A percentile compares a stretch with the other conserved stretches of the same genome.
phyloP scores from a whole-genome alignment of 2,113 vertebrate species.

The Heterochromis multidens region DNA sequence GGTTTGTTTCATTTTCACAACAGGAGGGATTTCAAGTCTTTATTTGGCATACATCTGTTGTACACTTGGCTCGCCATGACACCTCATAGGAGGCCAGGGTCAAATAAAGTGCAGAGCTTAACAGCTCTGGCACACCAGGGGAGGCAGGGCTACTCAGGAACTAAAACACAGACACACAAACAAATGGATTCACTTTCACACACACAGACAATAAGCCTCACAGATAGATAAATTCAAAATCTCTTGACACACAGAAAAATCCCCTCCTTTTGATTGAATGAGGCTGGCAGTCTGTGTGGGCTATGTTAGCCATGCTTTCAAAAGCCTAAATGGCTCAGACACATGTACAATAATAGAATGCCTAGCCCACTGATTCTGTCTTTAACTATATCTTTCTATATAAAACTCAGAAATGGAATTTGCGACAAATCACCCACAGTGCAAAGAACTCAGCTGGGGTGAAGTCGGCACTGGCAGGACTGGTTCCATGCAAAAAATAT shows the following conservation, averaged over 20 bases:
- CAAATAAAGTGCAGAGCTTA: constrained; percentile 61
- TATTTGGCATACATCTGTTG: constrained; percentile 52
- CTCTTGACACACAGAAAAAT: not conserved
- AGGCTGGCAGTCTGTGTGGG: constrained; percentile 4
- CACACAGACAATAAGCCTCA: not conserved
- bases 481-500: not conserved
- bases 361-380: not conserved
- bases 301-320: not conserved
- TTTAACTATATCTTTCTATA: constrained; percentile 9
- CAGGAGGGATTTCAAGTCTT: constrained; percentile 31
- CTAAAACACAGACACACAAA: constrained; percentile 16
- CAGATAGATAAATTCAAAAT: constrained; percentile 4
- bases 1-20: constrained; percentile 4
- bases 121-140: constrained; percentile 18
- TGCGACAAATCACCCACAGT: constrained; percentile 7
- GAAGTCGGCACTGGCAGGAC: not conserved
- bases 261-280: not conserved
- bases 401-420: constrained; percentile 14
- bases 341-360: not conserved
- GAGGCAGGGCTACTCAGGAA: constrained; percentile 5
- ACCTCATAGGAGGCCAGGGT: constrained; percentile 49
- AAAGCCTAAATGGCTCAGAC: not conserved
- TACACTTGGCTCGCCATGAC: constrained; percentile 45
- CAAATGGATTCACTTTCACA: constrained; percentile 16
- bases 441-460: constrained; percentile 32